Percentiles rank a stretch among this genome's conserved stretches.
phyloP scores from a whole-genome alignment of 2,888 invertebrate species.

The Proisotoma minuta region DNA sequence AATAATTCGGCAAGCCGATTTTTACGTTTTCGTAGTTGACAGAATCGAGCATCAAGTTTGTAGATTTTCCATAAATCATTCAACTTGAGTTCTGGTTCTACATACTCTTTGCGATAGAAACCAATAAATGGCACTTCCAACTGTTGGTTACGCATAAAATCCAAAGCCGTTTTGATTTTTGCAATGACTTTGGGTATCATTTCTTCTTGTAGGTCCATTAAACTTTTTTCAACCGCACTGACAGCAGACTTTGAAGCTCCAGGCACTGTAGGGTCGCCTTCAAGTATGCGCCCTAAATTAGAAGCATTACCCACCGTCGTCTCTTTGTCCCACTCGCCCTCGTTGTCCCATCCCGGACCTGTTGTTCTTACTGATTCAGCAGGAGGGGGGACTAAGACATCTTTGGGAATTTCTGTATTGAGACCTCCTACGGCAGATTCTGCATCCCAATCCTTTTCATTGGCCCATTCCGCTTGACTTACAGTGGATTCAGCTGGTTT shows the following conservation, averaged over 20 bases:
- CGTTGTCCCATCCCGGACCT: slow-evolving; percentile 19
- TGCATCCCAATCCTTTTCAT: slow-evolving; percentile 27
- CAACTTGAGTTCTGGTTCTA: slow-evolving; percentile 86
- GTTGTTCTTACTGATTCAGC: slow-evolving; percentile 21
- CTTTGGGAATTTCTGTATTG: slow-evolving; percentile 1
- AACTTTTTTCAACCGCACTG: slow-evolving; percentile 16
- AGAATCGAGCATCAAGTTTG: slow-evolving; percentile 91
- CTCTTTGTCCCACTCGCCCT: slow-evolving; percentile 35
- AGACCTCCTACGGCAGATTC: too few species aligned
- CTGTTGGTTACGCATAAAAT: slow-evolving; percentile 92
- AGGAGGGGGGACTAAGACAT: slow-evolving; percentile 18
- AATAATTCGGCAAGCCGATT: slow-evolving; percentile 74
- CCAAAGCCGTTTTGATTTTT: slow-evolving; percentile 90
- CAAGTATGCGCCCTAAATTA: neutral
- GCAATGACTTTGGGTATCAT: slow-evolving; percentile 58
- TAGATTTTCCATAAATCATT: slow-evolving; percentile 98
- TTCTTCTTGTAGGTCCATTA: slow-evolving; percentile 31
- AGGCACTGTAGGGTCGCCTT: neutral
- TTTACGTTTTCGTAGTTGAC: slow-evolving; percentile 79
- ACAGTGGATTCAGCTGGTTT: too few species aligned
- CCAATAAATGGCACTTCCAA: slow-evolving; percentile 98
- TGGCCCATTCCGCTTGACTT: neutral
- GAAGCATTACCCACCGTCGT: slow-evolving; percentile 11
- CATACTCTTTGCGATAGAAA: slow-evolving; percentile 96
- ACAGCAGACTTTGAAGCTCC: neutral